These are phyloP conservation scores for Protonibea diacanthus DNA, from an alignment of 2,797 vertebrate genomes.

Conservation along the genomic window DNA sequence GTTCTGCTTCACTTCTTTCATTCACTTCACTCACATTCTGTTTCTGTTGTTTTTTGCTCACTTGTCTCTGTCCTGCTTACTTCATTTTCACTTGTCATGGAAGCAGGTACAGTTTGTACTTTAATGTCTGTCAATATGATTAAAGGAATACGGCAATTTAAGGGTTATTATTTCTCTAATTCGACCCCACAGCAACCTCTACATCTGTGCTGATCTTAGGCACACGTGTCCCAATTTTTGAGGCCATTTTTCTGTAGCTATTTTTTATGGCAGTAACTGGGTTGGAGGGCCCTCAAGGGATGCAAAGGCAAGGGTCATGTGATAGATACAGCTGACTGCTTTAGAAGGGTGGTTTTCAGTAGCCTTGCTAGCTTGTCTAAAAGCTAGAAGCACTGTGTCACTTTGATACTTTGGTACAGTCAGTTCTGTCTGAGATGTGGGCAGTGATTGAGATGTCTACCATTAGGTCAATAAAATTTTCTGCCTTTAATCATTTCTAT, in stretches of 20 bases:
- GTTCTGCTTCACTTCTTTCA: background rate
- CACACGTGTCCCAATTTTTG: background rate
- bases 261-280: constrained; percentile 1
- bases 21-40: background rate
- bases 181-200: background rate
- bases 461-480: background rate
- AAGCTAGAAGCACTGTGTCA: too few relatives aligned
- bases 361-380: background rate
- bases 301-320: background rate
- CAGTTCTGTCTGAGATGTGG: background rate
- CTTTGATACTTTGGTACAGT: background rate
- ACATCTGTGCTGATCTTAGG: background rate
- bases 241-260: background rate
- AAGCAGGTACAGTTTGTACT: background rate
- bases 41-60: background rate
- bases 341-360: background rate
- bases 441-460: background rate
- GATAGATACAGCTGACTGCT: constrained; percentile 6
- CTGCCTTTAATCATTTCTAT: constrained; percentile 11
- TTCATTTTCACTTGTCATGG: background rate
- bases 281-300: constrained; percentile 16
- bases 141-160: background rate
- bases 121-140: background rate
- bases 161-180: background rate
- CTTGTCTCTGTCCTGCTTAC: background rate